These are phyloP conservation scores for Myrmecobius fasciatus DNA, from an alignment of 2,113 vertebrate genomes.

Conservation along the genomic window DNA sequence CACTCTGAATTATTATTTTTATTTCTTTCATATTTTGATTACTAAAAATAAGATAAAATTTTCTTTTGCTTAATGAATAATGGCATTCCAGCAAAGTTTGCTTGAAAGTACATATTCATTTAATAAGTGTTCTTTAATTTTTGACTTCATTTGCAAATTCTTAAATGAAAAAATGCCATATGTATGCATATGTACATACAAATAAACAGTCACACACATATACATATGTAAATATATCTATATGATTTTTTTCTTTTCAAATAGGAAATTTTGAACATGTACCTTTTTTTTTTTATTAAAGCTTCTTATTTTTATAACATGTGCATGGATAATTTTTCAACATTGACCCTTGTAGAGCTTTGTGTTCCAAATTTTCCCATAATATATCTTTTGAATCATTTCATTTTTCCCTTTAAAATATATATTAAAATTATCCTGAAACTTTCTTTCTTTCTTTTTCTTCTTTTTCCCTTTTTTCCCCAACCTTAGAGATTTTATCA, in stretches of 20 bases:
- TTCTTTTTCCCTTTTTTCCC: neutral
- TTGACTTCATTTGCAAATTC: neutral
- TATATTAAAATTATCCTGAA: slow-evolving; percentile 9
- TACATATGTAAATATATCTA: too few species aligned
- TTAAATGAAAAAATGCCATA: neutral
- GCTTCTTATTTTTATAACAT: too few species aligned
- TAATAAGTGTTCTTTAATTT: neutral
- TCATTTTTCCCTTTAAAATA: neutral
- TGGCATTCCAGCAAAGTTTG: slow-evolving; percentile 12
- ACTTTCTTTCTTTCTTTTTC: neutral
- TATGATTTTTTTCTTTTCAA: too few species aligned
- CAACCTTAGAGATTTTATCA: neutral
- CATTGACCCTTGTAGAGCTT: too few species aligned
- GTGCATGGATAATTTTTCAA: too few species aligned
- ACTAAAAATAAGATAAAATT: slow-evolving; percentile 25
- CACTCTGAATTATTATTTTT: slow-evolving; percentile 3
- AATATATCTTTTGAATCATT: neutral
- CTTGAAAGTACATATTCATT: neutral
- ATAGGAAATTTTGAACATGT: too few species aligned
- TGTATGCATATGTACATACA: too few species aligned
- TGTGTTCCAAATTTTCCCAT: too few species aligned
- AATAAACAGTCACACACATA: too few species aligned
- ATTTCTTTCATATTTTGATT: neutral
- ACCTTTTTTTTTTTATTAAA: too few species aligned
- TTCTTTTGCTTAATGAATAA: neutral